These are phyloP conservation scores for Xenentodon cancila DNA, from an alignment of 2,797 vertebrate genomes.

Conservation along the genomic window DNA sequence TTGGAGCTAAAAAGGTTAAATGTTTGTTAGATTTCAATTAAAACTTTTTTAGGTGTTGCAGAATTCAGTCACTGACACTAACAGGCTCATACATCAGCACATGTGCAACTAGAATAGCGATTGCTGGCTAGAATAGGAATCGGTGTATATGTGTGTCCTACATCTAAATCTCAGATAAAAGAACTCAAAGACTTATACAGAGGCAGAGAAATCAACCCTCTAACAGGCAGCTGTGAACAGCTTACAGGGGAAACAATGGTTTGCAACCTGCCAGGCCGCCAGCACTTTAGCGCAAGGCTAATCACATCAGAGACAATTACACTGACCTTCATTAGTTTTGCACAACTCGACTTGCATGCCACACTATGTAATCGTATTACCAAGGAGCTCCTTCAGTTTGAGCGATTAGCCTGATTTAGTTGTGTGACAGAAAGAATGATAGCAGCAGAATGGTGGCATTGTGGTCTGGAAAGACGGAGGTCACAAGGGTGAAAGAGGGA, in stretches of 20 bases:
- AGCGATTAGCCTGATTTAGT: constrained; percentile 50
- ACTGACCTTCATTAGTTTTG: constrained; percentile 52
- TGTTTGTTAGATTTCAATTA: too few relatives aligned
- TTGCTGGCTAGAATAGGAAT: too few relatives aligned
- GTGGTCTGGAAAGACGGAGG: constrained; percentile 42
- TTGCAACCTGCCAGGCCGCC: constrained; percentile 19
- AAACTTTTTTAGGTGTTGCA: too few relatives aligned
- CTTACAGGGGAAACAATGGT: constrained; percentile 17
- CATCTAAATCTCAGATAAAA: background rate
- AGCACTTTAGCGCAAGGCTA: constrained; percentile 10
- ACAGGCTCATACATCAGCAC: too few relatives aligned
- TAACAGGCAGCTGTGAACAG: background rate
- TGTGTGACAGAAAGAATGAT: constrained; percentile 51
- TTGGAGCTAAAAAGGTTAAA: too few relatives aligned
- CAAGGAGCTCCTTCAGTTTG: constrained; percentile 36
- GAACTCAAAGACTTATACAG: background rate
- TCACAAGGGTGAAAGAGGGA: constrained; percentile 25
- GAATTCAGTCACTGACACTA: too few relatives aligned
- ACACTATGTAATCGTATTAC: constrained; percentile 58
- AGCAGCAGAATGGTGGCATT: constrained; percentile 55
- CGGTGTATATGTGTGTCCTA: too few relatives aligned
- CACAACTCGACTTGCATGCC: constrained; percentile 36
- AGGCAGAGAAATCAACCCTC: background rate
- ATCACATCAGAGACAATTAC: constrained; percentile 45
- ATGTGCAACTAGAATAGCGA: too few relatives aligned